Evolutionary conservation across 2,797 vertebrate species (phyloP), one percentile per base, ranked within the genome.

Genomic region (Apogon hyalosoma): DNA sequence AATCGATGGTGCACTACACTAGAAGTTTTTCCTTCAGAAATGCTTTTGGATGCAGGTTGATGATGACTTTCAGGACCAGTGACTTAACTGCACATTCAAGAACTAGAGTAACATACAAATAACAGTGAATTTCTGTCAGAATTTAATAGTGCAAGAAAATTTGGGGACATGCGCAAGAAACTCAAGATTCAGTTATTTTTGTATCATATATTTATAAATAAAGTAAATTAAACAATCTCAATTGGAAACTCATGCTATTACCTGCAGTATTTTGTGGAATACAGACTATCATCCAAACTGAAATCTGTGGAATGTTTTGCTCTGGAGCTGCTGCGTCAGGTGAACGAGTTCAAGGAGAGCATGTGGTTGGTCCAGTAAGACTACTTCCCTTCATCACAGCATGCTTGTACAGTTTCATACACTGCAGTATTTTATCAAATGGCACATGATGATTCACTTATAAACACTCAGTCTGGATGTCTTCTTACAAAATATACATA

Each of bases 341-440:
- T 79, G 71, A 70, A 68, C 69, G 82, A 77, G 50, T 60, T 46
- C 54, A 56, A 53, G 28, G 49, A 14, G 55, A 63, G 64, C 65
- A 63, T 71, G 49, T 53, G 53, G 47, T 47, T 61, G 69, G 42
- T 51, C 54, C 64, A 50, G 39, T 69, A 76, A 86, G 77, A 82
- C 63, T 76, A 69, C 84, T 88, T 85, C 33, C 38, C 42, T 45
- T 85, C 63, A 75, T 80, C 70, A 43, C 55, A 79, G 79, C 72
- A 78, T 64, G 55, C 69, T 61, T 28, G 71, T 60, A 16, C 51
- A 77, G 85, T 70, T 87, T 57, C 82, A 73, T 55, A 47, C 58
- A 53, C 61, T 61, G 64, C 67, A 42, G 69, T 45, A 49, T 69
- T 80, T 80, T 74, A 83, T 86, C 83, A 76, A 70, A 71, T 16